Evolutionary conservation across 1,140 invertebrate species (phyloP), one percentile per base, ranked within the genome.

Genomic region (Hormaphis cornu): DNA sequence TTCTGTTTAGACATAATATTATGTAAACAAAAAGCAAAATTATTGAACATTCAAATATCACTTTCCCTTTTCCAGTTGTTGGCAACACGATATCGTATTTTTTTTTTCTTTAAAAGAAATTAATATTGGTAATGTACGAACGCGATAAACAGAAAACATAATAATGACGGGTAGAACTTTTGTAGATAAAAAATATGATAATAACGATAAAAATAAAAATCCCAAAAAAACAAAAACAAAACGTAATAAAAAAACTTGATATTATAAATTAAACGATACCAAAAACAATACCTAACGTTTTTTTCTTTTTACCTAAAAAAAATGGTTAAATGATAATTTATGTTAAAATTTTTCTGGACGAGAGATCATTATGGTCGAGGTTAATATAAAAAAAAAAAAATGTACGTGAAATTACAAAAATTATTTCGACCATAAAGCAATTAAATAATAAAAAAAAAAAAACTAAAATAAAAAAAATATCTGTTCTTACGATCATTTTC

Each of bases 1-100:
- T 37, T 37, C 7, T 8, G 6, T 8, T 8, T 8, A 8, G 35
- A 37, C 14, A 8, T 8, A 63, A 48, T 44, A 30, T 48, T 33
- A 63, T 28, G 42, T 66, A 30, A 66, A 66, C 42, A 48, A 66
- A 63, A 66, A 66, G 59, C 42, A 66, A 66, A 66, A 48, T 66
- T 18, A 46, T 66, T 66, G 59, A 61, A 66, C 40, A n/a, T n/a
- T 66, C 59, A 66, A 48, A 26, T 46, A 26, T 66, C 59, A 46
- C 42, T 46, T 66, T 66, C 18, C 40, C 59, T 66, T n/a, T n/a
- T 61, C 58, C 40, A 46, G 58, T 40, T n/a, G n/a, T n/a, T 61
- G 58, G 40, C 58, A 61, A 61, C 44, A 46, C 26, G 56, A 44
- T 61, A 61, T 61, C n/a, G n/a, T 61, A 44, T 59, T 24, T 42